Conservation (phyloP, 1,140 invertebrate genomes). For the Vanessa tameamea region DNA sequence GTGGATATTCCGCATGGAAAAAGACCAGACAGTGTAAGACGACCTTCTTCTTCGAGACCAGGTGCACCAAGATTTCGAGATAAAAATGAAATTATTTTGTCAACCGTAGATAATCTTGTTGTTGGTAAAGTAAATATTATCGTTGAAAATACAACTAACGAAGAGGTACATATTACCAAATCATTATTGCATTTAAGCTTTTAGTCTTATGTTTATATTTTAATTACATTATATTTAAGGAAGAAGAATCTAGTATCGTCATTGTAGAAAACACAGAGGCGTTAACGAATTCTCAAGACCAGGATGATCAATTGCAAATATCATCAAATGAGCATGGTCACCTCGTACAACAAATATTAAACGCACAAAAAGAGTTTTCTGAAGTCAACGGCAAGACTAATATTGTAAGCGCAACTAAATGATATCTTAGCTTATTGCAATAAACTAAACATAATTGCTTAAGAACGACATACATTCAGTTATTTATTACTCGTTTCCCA, state of each 20-base stretch:
- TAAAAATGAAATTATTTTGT: slow-evolving; percentile 76
- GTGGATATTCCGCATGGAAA: slow-evolving; percentile 43
- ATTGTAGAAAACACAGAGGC: slow-evolving; percentile 71
- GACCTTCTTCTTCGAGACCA: slow-evolving; percentile 88
- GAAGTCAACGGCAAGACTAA: slow-evolving; percentile 75
- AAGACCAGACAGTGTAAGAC: slow-evolving; percentile 84
- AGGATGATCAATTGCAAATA: slow-evolving; percentile 41
- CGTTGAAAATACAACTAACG: slow-evolving; percentile 83
- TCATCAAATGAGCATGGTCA: slow-evolving; percentile 84
- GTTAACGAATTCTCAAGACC: slow-evolving; percentile 39
- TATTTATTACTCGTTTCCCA: neutral
- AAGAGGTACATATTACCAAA: slow-evolving; percentile 57
- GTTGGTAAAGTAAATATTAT: slow-evolving; percentile 86
- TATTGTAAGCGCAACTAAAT: slow-evolving; percentile 57
- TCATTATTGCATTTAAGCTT: neutral
- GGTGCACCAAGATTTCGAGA: slow-evolving; percentile 87
- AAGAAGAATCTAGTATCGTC: slow-evolving; percentile 82
- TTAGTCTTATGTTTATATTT: neutral
- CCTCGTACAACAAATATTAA: slow-evolving; percentile 89
- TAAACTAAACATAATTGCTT: too few species aligned
- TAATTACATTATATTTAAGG: slow-evolving; percentile 57
- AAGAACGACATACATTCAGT: neutral
- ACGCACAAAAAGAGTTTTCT: slow-evolving; percentile 85
- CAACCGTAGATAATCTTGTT: slow-evolving; percentile 80
- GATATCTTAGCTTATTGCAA: too few species aligned